Base-by-base conservation (phyloP, 64 coral and sea anemone genomes). In the Porites lutea region DNA sequence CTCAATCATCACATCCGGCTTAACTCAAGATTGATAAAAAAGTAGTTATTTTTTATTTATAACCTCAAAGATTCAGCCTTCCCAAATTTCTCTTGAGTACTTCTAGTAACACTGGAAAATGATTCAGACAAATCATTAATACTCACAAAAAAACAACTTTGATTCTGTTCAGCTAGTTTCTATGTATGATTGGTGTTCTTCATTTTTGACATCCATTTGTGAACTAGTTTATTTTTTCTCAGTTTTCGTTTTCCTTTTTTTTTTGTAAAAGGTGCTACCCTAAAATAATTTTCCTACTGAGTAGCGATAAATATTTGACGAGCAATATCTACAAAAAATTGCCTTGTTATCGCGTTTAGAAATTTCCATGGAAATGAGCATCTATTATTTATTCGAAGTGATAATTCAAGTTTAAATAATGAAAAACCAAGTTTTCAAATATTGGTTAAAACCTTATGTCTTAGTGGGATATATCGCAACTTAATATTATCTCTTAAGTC, bases 301-400 rank as follows among this genome's bases (percentile, higher is more conserved):
- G 21, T 5, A 59, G 22, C 59, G 57, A 60, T 70, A 70, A 70
- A 70, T 70, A 70, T 70, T 70, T 70, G 66, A 70, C 66, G 66
- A 70, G n/a, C 66, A 70, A 70, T 70, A 70, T 70, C 21, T 23
- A 27, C n/a, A 70, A 70, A 57, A 37, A 70, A 70, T 60, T 59
- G 53, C 2, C 78, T 60, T 8, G 77, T 60, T 60, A 60, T 45
- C 78, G 12, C n/a, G 52, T 27, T 79, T 59, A 27, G 13, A 57
- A 11, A 45, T 80, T 79, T 79, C 54, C 23, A 15, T 44, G 61
- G 20, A 15, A 45, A 44, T 45, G 21, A 13, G 14, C 27, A 70
- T 80, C 57, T 60, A 62, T 80, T 80, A 80, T 80, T 80, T 12
- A 80, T 80, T 13, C 18, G 4, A 80, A 20, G 27, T 22, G 22